Percentiles rank a stretch among this genome's conserved stretches.
phyloP scores from a whole-genome alignment of 64 coral and sea anemone species.

The Orbicella faveolata region DNA sequence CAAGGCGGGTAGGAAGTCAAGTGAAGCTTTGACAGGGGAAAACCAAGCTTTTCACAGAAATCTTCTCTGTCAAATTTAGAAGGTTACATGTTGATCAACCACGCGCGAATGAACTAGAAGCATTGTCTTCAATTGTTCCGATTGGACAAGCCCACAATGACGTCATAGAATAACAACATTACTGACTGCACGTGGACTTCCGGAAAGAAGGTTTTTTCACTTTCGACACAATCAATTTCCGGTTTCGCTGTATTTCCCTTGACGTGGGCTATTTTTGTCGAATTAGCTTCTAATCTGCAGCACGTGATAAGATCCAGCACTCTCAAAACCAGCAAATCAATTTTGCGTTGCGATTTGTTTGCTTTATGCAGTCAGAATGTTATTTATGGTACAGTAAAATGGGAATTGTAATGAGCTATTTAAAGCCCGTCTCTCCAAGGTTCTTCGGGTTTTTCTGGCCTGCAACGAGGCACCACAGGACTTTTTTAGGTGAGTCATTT shows the following conservation, averaged over 20 bases:
- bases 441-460: too few species aligned
- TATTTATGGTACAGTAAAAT: too few species aligned
- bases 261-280: not conserved
- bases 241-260: not conserved
- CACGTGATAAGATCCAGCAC: not conserved
- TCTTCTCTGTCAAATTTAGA: conserved; percentile 41
- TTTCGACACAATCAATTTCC: not conserved
- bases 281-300: not conserved
- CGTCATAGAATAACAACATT: conserved; percentile 49
- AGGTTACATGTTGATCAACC: conserved; percentile 56
- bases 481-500: too few species aligned
- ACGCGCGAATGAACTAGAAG: conserved; percentile 48
- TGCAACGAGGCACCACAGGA: too few species aligned
- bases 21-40: conserved; percentile 20
- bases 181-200: not conserved
- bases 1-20: not conserved
- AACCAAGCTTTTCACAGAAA: conserved; percentile 26
- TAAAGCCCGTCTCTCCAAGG: too few species aligned
- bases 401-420: too few species aligned
- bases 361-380: too few species aligned
- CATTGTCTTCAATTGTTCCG: conserved; percentile 27
- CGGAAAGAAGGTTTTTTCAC: conserved; percentile 11
- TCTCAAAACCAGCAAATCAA: not conserved
- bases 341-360: too few species aligned
- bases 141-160: conserved; percentile 68